Base-by-base conservation (phyloP, 2,113 vertebrate genomes). In the Sciurus niger region DNA sequence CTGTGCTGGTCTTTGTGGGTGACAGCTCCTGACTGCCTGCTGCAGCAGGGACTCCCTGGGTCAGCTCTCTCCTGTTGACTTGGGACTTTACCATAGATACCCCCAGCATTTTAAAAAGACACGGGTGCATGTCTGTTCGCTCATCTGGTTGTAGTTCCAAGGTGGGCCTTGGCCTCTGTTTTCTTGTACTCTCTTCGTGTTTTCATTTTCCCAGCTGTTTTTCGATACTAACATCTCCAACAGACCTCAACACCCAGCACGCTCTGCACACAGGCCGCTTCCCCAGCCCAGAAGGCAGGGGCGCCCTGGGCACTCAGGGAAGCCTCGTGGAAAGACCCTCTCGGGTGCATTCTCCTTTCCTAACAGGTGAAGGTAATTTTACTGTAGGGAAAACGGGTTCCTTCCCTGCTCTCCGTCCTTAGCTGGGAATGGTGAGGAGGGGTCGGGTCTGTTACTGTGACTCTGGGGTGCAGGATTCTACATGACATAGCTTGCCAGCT, bases 371-470 rank as follows among this genome's bases (percentile, higher is more conserved):
- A 24, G 96, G 46, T 93, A 13, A 32, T 32, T 63, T 78, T 53
- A 48, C 24, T 16, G n/a, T 34, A 67, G 1, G 28, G 22, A 70
- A 11, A 4, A 73, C 12, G 18, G 7, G 40, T 34, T 67, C 2
- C 9, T 5, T 67, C 65, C n/a, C 58, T 11, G 2, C 6, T 2
- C 6, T 3, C 17, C 3, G 4, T 46, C 32, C 12, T n/a, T 37
- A 1, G 0, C 0, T 18, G 25, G 51, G 14, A n/a, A 8, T 2
- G 0, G 12, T n/a, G 46, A 2, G 13, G 25, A 5, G 32, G n/a
- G 2, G 1, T 0, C 2, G 7, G 1, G 0, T 28, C 37, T 4
- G 1, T 40, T 6, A n/a, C 58, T 9, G 1, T 4, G 78, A 3
- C 0, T 2, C 4, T 18, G 2, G 4, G 22, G 16, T 28, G 4